A percentile compares a stretch with the other conserved stretches of the same genome.
Conservation (phyloP, 2,888 invertebrate genomes). For the Meteorus cinctellus region DNA sequence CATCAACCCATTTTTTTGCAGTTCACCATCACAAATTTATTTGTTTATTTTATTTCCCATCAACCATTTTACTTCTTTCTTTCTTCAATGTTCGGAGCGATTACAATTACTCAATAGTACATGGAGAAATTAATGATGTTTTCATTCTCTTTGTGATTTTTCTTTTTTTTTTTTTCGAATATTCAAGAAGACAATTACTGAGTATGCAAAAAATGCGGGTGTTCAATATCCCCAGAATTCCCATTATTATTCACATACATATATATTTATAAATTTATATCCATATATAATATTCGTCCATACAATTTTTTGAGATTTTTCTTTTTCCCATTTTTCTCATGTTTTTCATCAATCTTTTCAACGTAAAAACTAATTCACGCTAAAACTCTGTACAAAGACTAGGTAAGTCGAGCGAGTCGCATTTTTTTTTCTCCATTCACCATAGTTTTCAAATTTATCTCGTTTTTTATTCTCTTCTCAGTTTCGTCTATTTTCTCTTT, state of each 20-base stretch:
- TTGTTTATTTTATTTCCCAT: not conserved
- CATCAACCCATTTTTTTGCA: not conserved
- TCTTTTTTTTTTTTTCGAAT: not conserved
- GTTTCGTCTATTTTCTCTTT: constrained; percentile 27
- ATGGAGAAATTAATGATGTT: too few relatives aligned
- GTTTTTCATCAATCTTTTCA: constrained; percentile 43
- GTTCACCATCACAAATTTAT: too few relatives aligned
- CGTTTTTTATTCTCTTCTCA: constrained; percentile 28
- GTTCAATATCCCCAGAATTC: constrained; percentile 9
- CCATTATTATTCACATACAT: not conserved
- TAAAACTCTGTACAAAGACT: constrained; percentile 71
- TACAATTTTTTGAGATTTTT: constrained; percentile 20
- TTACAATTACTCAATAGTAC: too few relatives aligned
- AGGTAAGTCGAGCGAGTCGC: constrained; percentile 68
- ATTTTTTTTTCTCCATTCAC: constrained; percentile 52
- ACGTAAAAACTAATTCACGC: constrained; percentile 61
- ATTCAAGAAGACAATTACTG: not conserved
- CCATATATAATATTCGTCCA: constrained; percentile 20
- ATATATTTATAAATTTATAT: constrained; percentile 1
- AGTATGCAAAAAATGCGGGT: not conserved
- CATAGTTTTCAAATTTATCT: constrained; percentile 9
- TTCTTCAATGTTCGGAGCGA: too few relatives aligned
- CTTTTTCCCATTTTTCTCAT: constrained; percentile 34
- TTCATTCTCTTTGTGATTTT: constrained; percentile 44
- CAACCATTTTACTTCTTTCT: not conserved